Base-by-base conservation (phyloP, 2,113 vertebrate species). In the Calidris pygmaea region DNA sequence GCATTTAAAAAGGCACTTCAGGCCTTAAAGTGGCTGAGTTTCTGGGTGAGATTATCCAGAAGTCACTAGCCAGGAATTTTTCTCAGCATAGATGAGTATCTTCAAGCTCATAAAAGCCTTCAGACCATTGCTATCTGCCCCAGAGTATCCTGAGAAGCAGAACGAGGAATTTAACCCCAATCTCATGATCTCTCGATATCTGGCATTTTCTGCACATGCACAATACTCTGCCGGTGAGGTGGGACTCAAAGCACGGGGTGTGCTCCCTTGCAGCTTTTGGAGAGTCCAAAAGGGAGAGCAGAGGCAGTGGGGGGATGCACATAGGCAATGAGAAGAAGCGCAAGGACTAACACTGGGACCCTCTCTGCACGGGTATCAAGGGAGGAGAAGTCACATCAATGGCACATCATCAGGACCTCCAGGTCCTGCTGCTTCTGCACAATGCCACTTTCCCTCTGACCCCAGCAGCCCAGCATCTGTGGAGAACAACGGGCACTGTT, bases 231-330 rank as follows among this genome's bases (percentile, higher is more conserved):
- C 15, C 35, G 39, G 16, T 14, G 34, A 86, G 18, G 18, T 52
- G 45, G 0, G 0, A 34, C 9, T 50, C 8, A 5, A 27, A 20
- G 22, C 26, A 41, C 7, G 15, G 15, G 3, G 3, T 50, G 27
- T 63, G 20, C 4, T 84, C 9, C 20, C 18, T 55, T 71, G 10
- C 27, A 63, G 60, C 14, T 80, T 27, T 7, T 77, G 35, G 23
- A 62, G 59, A 37, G n/a, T 88, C 48, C 24, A 19, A 68, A 47
- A 55, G 4, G 13, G 24, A 81, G 20, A 14, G 22, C 14, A 30
- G 85, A n/a, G 21, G 10, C 1, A 3, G 16, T 3, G 6, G 2
- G 1, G 1, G 4, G 10, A 24, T 37, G 18, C 14, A 41, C 10
- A 6, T 0, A 0, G 52, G 52, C 20, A 18, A 4, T 12, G n/a